Evolutionary conservation across 2,888 invertebrate species (phyloP).

Genomic region (Ectemnius continuus): DNA sequence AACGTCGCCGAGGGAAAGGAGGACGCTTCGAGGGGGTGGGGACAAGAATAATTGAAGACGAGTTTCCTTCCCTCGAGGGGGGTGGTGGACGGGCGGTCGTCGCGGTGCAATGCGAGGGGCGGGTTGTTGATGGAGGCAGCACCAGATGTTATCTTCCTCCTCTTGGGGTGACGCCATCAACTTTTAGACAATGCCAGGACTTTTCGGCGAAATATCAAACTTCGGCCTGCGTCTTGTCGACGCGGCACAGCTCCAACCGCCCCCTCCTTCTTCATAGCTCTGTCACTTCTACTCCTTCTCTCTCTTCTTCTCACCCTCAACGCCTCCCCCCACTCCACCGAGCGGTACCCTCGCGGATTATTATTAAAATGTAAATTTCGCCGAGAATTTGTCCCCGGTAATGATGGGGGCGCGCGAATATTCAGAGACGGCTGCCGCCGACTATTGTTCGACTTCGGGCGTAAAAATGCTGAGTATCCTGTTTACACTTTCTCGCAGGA

Average conservation of each 20-base stretch:
- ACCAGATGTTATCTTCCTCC: constrained; percentile 74
- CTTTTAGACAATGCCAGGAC: constrained; percentile 75
- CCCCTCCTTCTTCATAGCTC: constrained; percentile 21
- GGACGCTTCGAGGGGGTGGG: constrained; percentile 50
- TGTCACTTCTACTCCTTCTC: neutral
- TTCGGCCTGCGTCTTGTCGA: constrained; percentile 65
- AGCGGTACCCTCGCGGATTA: constrained; percentile 45
- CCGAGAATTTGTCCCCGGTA: constrained; percentile 42
- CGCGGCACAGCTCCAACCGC: constrained; percentile 8
- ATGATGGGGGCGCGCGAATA: neutral
- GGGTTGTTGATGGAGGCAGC: constrained; percentile 74
- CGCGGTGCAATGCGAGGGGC: constrained; percentile 56
- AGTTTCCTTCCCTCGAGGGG: constrained; percentile 70
- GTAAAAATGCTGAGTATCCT: too few species aligned
- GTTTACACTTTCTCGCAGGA: too few species aligned
- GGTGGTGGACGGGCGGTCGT: constrained; percentile 46
- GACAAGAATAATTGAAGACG: constrained; percentile 75
- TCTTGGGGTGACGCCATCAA: constrained; percentile 72
- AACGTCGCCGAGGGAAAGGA: constrained; percentile 31
- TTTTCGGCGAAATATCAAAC: constrained; percentile 74
- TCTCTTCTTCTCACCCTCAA: neutral
- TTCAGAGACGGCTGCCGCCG: neutral
- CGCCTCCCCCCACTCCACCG: constrained; percentile 19
- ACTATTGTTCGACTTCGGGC: too few species aligned
- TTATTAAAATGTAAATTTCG: constrained; percentile 65